Evolutionary conservation across 2,113 vertebrate species (phyloP).

Genomic region (Lycaon pictus): DNA sequence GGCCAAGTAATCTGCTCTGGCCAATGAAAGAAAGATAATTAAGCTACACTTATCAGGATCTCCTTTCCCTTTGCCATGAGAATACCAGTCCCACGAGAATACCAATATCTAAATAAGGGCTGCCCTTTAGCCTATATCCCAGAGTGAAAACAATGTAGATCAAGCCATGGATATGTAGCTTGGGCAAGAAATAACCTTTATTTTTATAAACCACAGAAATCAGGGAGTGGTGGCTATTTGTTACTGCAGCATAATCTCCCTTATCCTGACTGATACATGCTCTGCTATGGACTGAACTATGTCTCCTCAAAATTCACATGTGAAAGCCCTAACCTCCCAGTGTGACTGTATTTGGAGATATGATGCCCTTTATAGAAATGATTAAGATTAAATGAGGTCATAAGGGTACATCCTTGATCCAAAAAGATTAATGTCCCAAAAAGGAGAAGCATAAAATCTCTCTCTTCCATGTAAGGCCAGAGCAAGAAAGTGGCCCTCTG

Average conservation of each 20-base stretch:
- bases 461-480: background rate
- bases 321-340: background rate
- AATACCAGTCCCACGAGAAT: background rate
- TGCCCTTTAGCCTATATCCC: background rate
- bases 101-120: background rate
- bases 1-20: background rate
- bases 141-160: background rate
- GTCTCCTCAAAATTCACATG: background rate
- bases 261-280: background rate
- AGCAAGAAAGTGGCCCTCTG: background rate
- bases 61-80: background rate
- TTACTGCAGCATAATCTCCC: background rate
- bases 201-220: background rate
- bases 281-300: background rate
- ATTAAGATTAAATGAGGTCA: background rate
- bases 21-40: background rate
- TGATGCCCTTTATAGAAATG: background rate
- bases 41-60: background rate
- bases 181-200: background rate
- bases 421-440: background rate
- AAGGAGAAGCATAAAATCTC: background rate
- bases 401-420: background rate
- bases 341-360: background rate
- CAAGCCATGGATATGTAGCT: background rate
- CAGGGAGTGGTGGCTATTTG: background rate